Evolutionary conservation across 2,888 invertebrate genomes (phyloP), one percentile per base, ranked within the genome.

Genomic region (Hymenopus coronatus): DNA sequence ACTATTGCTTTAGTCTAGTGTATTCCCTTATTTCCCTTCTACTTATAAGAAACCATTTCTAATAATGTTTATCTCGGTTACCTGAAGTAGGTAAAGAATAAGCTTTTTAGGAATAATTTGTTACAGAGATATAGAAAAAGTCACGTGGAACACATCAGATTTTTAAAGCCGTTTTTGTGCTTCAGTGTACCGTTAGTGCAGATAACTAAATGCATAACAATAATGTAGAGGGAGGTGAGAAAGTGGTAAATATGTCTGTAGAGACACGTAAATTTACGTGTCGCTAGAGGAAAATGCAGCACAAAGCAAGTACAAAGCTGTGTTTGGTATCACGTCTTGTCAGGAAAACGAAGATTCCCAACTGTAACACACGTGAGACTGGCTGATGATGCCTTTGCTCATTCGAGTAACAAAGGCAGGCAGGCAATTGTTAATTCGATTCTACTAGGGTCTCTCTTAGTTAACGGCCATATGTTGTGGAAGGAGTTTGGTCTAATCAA

Each of bases 401-500:
- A 70, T 70, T 70, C 54, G 54, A 15, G 54, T 70, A 70, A 70
- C 54, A 70, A 70, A 70, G 54, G 54, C 54, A 70, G 54, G 54
- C 54, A 70, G 54, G 54, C 54, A 70, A 70, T 70, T 70, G 54
- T 70, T 70, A 70, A 70, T 70, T 70, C 14, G 54, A 70, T 70
- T 70, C 54, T 25, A 20, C 54, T 70, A 4, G 54, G 54, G 54
- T 70, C 54, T 70, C 40, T 40, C 40, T 40, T 70, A 70, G 82
- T 85, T 82, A 88, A 85, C 82, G 85, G 27, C 27, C 85, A 83
- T 40, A 83, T 81, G 30, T 81, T 70, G 83, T 30, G 28, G 87
- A 28, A 84, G 88, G 84, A 88, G 88, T 88, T 88, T 88, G 88
- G 83, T 84, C 54, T 70, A 70, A 70, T 70, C 54, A 70, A 70